Conservation (phyloP, 2,797 vertebrate genomes). For the Lophius americanus region DNA sequence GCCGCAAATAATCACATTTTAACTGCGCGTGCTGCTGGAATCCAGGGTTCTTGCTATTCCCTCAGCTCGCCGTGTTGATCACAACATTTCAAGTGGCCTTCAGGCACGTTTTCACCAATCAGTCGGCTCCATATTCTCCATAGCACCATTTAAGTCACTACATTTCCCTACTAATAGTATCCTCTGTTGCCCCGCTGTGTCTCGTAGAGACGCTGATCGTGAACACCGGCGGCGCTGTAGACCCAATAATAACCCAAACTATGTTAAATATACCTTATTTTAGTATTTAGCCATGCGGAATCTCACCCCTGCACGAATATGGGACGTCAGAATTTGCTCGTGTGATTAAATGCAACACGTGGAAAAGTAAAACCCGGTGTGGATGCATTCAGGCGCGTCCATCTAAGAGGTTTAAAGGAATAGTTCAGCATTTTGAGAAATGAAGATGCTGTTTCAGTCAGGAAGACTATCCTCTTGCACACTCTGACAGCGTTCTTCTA, state of each 20-base stretch:
- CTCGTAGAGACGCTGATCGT: constrained; percentile 13
- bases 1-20: constrained; percentile 46
- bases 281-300: background rate
- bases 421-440: too few relatives aligned
- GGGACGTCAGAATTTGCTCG: too few relatives aligned
- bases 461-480: too few relatives aligned
- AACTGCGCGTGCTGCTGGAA: constrained; percentile 39
- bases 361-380: too few relatives aligned
- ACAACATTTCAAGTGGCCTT: constrained; percentile 55
- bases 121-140: constrained; percentile 22
- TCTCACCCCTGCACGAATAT: background rate
- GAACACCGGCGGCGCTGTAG: background rate
- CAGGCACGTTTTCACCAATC: constrained; percentile 40
- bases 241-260: background rate
- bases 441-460: too few relatives aligned
- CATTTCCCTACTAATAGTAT: constrained; percentile 6
- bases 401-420: too few relatives aligned
- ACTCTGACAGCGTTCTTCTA: too few relatives aligned
- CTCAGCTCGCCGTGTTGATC: constrained; percentile 41
- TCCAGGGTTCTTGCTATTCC: constrained; percentile 26
- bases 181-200: background rate
- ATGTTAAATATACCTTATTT: too few relatives aligned
- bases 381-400: too few relatives aligned
- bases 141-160: constrained; percentile 18
- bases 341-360: too few relatives aligned